Evolutionary conservation across 2,888 invertebrate species (phyloP).

Genomic region (Galeruca laticollis): DNA sequence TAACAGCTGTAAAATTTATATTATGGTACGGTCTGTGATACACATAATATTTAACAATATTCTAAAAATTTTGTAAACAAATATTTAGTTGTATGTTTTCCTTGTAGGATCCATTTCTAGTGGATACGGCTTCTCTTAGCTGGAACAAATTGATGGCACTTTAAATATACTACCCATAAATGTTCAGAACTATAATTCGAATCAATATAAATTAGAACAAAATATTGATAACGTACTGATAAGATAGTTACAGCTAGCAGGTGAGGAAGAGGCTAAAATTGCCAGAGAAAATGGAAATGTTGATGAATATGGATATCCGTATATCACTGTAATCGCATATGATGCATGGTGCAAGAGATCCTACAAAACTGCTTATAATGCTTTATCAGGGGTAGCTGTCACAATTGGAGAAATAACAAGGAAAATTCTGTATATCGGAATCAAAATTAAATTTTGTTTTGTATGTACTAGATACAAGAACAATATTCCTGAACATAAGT

Average conservation of each 20-base stretch:
- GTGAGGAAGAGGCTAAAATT: constrained; percentile 44
- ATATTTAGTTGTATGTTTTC: constrained; percentile 5
- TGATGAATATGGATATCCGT: no score
- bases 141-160: background rate
- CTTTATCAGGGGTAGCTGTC: no score
- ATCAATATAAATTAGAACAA: constrained; percentile 1
- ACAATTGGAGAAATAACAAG: no score
- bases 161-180: constrained; percentile 1
- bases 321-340: constrained; percentile 55
- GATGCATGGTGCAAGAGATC: constrained; percentile 54
- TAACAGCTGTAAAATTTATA: no score
- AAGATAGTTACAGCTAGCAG: constrained; percentile 29
- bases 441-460: constrained; percentile 56
- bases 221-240: background rate
- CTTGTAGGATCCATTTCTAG: background rate
- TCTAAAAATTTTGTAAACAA: background rate
- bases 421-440: no score
- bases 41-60: background rate
- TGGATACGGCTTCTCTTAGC: background rate
- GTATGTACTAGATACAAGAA: constrained; percentile 51
- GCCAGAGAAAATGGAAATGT: no score
- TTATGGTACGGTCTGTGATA: no score
- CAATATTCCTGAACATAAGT: constrained; percentile 44
- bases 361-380: constrained; percentile 51
- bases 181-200: background rate